A percentile compares a stretch with the other conserved stretches of the same genome.
Evolutionary conservation across 2,113 vertebrate genomes (phyloP).

Genomic region (Micronycteris hirsuta): DNA sequence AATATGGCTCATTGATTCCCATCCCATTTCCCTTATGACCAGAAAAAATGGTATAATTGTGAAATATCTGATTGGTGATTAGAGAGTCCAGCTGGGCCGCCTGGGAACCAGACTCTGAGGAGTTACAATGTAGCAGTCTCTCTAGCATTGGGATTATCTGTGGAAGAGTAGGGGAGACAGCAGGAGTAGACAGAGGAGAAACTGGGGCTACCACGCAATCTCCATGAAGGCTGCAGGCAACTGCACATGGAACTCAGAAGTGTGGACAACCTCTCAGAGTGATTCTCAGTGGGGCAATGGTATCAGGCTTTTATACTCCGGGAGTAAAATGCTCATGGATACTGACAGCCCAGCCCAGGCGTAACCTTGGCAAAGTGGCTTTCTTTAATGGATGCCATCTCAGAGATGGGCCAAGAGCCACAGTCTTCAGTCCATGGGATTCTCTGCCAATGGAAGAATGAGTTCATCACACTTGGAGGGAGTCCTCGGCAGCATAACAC

Average conservation of each 20-base stretch:
- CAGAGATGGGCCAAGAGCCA: not conserved
- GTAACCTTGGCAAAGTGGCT: not conserved
- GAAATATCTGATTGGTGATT: not conserved
- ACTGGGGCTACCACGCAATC: rapidly evolving
- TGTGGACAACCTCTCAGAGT: not conserved
- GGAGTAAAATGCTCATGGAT: not conserved
- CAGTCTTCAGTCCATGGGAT: not conserved
- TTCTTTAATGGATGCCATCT: not conserved
- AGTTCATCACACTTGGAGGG: not conserved
- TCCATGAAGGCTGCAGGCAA: not conserved
- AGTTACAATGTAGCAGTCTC: not conserved
- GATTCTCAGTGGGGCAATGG: not conserved
- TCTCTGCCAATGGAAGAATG: not conserved
- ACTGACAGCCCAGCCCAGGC: no score
- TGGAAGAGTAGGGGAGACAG: not conserved
- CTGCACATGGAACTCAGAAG: not conserved
- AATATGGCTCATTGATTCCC: not conserved
- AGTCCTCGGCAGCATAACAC: not conserved
- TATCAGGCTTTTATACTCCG: not conserved
- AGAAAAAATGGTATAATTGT: not conserved
- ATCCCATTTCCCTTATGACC: not conserved
- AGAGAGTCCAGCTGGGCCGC: not conserved
- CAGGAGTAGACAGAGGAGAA: not conserved
- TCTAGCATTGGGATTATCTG: not conserved
- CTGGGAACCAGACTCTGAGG: not conserved